A percentile compares a stretch with the other conserved stretches of the same genome.
Conservation (phyloP, 2,113 vertebrate species). For the Candoia aspera region DNA sequence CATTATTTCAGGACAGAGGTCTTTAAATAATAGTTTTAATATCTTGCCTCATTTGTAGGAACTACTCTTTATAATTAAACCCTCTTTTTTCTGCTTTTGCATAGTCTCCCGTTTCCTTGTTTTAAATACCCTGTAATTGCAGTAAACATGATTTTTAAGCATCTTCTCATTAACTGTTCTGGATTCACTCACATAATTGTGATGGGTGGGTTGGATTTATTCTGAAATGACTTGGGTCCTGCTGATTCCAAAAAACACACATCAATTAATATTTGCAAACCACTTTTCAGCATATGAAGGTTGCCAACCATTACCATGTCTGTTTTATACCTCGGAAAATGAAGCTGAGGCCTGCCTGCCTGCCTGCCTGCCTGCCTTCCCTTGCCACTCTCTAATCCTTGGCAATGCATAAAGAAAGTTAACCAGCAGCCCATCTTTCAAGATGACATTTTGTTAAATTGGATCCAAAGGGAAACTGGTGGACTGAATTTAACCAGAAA, state of each 20-base stretch:
- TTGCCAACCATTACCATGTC: not conserved
- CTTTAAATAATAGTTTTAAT: slow-evolving; percentile 29
- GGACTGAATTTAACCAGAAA: not conserved
- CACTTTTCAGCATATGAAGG: not conserved
- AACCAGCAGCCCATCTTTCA: no score
- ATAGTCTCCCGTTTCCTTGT: not conserved
- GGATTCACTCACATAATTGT: not conserved
- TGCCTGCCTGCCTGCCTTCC: not conserved
- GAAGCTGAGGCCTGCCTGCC: not conserved
- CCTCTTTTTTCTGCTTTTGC: not conserved
- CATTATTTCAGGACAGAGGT: not conserved
- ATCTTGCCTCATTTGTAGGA: slow-evolving; percentile 16
- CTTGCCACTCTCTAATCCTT: no score
- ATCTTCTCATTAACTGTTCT: not conserved
- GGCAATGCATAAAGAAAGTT: no score
- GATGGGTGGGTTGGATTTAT: not conserved
- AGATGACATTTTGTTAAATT: not conserved
- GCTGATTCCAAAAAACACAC: not conserved
- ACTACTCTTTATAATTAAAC: slow-evolving; percentile 18
- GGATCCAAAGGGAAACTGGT: not conserved
- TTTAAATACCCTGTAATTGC: not conserved
- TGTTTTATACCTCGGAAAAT: not conserved
- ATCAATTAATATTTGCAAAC: not conserved
- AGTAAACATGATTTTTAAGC: not conserved
- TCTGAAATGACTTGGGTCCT: not conserved